Evolutionary conservation across 2,113 vertebrate species (phyloP).

Genomic region (Corythornis cristatus): DNA sequence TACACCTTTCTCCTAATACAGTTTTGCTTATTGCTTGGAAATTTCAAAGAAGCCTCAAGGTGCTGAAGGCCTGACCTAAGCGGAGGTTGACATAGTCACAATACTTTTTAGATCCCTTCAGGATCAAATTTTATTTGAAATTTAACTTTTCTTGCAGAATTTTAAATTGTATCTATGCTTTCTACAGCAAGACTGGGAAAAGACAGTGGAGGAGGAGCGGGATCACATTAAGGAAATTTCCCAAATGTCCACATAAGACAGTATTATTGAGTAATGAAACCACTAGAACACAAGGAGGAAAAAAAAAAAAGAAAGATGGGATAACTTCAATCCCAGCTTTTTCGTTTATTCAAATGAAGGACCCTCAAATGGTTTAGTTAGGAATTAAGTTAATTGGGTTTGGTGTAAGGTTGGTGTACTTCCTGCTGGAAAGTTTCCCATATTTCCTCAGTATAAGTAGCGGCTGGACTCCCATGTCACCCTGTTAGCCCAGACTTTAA

Average conservation of each 20-base stretch:
- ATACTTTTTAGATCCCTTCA: background rate
- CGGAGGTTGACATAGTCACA: background rate
- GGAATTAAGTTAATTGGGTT: conserved; percentile 91
- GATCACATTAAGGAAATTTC: background rate
- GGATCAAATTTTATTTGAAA: background rate
- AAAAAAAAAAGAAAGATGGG: background rate
- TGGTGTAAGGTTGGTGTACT: conserved; percentile 86
- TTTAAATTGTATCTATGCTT: background rate
- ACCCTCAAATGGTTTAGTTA: conserved; percentile 85
- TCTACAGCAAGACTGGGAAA: background rate
- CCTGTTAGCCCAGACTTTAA: conserved; percentile 95
- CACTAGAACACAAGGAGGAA: background rate
- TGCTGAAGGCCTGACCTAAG: background rate
- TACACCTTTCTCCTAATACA: background rate
- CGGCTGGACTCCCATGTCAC: conserved; percentile 85
- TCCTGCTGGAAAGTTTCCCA: conserved; percentile 85
- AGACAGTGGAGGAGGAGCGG: background rate
- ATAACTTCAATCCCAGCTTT: conserved; percentile 50
- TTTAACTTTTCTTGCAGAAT: background rate
- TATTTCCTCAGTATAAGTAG: conserved; percentile 78
- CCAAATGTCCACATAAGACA: background rate
- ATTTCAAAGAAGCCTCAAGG: background rate
- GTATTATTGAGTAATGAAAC: background rate
- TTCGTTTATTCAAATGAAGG: conserved; percentile 83
- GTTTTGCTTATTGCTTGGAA: background rate